Conservation (phyloP, 92 coral and sea anemone genomes). For the Parazoanthus swiftii region DNA sequence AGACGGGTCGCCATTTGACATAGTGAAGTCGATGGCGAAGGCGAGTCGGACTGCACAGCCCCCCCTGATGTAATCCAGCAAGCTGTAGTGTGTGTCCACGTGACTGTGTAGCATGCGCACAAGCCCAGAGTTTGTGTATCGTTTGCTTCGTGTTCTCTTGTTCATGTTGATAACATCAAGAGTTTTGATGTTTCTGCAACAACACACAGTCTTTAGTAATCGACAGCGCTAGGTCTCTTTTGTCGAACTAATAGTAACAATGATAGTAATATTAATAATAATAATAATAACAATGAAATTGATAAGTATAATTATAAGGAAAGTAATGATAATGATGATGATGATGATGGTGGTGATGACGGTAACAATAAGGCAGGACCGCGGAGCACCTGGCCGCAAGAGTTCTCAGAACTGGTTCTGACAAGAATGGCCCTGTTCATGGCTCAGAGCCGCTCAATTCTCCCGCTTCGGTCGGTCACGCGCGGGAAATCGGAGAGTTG, state of each 20-base stretch:
- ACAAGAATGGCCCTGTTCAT: too few relatives aligned
- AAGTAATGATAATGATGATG: background rate
- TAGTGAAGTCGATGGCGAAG: conserved; percentile 89
- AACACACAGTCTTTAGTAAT: background rate
- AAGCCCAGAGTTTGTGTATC: conserved; percentile 68
- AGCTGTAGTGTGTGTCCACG: conserved; percentile 82
- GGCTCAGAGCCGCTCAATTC: too few relatives aligned
- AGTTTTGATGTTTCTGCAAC: conserved; percentile 55
- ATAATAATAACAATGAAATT: background rate
- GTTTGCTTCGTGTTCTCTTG: conserved; percentile 64
- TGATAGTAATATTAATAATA: background rate
- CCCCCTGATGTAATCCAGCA: conserved; percentile 86
- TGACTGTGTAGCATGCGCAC: conserved; percentile 80
- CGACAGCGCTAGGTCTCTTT: background rate
- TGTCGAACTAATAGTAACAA: too few relatives aligned
- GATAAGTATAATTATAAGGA: background rate
- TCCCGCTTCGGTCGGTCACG: too few relatives aligned
- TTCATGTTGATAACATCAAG: conserved; percentile 63
- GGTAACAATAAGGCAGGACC: background rate
- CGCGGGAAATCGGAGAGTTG: too few relatives aligned
- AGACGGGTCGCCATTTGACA: conserved; percentile 89
- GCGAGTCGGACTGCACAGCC: conserved; percentile 79
- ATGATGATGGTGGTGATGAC: background rate
- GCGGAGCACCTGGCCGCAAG: background rate
- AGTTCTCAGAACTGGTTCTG: too few relatives aligned